These are phyloP conservation scores for Chironomus tentans DNA, from an alignment of 2,888 invertebrate species.

Conservation along the genomic window DNA sequence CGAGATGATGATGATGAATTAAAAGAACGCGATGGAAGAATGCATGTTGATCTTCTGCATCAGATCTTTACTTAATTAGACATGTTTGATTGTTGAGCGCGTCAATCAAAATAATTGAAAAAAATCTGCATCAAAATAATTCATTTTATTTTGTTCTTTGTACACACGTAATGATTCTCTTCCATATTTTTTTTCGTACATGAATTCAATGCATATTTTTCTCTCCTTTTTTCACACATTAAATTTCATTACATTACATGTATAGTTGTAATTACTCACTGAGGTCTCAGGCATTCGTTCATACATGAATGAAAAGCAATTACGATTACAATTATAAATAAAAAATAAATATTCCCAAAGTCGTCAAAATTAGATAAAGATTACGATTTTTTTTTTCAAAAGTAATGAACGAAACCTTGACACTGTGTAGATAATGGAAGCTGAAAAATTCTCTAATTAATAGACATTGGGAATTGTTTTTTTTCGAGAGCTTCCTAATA, in stretches of 20 bases:
- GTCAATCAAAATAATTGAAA: constrained; percentile 26
- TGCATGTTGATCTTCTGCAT: background rate
- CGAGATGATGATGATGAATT: too few species aligned
- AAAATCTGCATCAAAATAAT: constrained; percentile 14
- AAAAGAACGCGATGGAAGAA: too few species aligned
- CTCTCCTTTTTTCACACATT: constrained; percentile 9
- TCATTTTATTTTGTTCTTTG: background rate
- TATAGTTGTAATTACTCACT: constrained; percentile 16
- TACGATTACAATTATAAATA: background rate
- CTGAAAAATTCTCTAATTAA: background rate
- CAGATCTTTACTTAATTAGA: constrained; percentile 1
- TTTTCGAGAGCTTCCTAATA: background rate
- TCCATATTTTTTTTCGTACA: background rate
- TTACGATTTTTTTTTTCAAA: background rate
- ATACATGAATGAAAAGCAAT: background rate
- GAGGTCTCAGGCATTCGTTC: background rate
- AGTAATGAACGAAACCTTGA: background rate
- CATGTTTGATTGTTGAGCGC: background rate
- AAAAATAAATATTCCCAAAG: background rate
- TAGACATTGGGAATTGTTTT: background rate
- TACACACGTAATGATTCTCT: background rate
- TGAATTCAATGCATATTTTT: background rate
- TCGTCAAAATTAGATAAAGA: background rate
- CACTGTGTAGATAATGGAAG: background rate
- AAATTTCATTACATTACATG: constrained; percentile 6